phyloP scores from a whole-genome alignment of 1,140 invertebrate species.

The Berghia stephanieae region DNA sequence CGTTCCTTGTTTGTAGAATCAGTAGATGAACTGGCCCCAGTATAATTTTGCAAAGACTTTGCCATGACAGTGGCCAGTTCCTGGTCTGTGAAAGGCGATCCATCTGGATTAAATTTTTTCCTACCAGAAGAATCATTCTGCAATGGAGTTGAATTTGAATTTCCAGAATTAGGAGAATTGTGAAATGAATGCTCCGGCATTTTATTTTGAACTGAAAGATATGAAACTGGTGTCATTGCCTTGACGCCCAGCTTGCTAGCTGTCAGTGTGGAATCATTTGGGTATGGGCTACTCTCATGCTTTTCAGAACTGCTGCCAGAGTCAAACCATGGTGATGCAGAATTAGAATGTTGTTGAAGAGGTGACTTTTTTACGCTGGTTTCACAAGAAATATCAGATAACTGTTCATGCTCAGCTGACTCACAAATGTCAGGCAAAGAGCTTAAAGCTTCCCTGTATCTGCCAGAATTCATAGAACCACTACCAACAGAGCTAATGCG shows the following conservation, averaged over 20 bases:
- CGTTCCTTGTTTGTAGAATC: constrained; percentile 7
- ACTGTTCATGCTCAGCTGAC: background rate
- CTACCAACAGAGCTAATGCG: no score
- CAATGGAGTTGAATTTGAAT: no score
- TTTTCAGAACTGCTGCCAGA: constrained; percentile 4
- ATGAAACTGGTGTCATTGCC: no score
- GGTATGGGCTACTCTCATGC: background rate
- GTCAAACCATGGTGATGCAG: no score
- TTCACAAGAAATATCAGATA: background rate
- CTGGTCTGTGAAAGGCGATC: constrained; percentile 28
- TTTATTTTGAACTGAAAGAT: no score
- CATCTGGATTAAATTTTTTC: background rate
- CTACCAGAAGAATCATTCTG: no score
- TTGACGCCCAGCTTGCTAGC: constrained; percentile 20
- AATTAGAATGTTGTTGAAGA: no score
- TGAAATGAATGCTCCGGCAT: no score
- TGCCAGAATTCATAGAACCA: background rate
- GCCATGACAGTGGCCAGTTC: constrained; percentile 28
- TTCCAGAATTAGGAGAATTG: no score
- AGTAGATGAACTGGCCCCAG: background rate
- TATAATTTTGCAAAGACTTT: constrained; percentile 20
- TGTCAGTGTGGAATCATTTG: constrained; percentile 28
- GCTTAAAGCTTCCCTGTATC: constrained; percentile 4
- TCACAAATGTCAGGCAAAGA: constrained; percentile 21
- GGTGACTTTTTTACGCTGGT: background rate